phyloP scores from a whole-genome alignment of 2,113 vertebrate species.

The Gallinago undulata region DNA sequence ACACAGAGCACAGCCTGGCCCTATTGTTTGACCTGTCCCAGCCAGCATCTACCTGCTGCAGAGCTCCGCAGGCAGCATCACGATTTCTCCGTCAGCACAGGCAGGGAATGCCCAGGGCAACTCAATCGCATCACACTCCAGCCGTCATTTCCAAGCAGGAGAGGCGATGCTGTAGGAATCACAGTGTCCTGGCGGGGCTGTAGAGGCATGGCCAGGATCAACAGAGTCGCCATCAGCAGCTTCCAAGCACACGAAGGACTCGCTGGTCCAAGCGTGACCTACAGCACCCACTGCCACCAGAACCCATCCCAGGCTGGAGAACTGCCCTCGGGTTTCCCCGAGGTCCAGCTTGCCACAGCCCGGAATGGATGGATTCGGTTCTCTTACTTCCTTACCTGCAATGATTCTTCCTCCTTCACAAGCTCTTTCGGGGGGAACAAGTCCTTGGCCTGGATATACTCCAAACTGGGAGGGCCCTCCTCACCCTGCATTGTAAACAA shows the following conservation, averaged over 20 bases:
- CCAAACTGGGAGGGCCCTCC: conserved; percentile 98
- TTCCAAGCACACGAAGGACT: fast-evolving
- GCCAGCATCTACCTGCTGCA: not conserved
- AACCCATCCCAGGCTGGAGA: not conserved
- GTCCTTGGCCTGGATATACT: conserved; percentile 99
- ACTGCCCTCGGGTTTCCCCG: not conserved
- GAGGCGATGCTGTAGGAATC: not conserved
- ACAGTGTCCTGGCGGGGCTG: not conserved
- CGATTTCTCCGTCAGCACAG: not conserved
- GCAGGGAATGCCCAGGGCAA: not conserved
- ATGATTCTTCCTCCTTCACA: conserved; percentile 93
- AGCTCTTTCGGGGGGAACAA: conserved; percentile 98
- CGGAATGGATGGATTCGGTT: not conserved
- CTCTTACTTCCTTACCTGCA: conserved; percentile 85
- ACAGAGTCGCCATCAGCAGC: not conserved
- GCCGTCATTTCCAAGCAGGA: fast-evolving
- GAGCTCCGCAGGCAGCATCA: fast-evolving
- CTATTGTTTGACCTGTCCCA: fast-evolving
- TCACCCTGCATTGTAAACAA: conserved; percentile 86
- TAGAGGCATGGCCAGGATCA: not conserved
- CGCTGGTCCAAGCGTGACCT: fast-evolving
- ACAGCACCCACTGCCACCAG: fast-evolving
- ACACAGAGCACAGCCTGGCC: not conserved
- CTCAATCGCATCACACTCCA: not conserved
- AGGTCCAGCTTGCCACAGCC: not conserved